These are phyloP conservation scores for Brachionus asplanchnoidis DNA, from an alignment of 1,140 invertebrate species.

Conservation along the genomic window DNA sequence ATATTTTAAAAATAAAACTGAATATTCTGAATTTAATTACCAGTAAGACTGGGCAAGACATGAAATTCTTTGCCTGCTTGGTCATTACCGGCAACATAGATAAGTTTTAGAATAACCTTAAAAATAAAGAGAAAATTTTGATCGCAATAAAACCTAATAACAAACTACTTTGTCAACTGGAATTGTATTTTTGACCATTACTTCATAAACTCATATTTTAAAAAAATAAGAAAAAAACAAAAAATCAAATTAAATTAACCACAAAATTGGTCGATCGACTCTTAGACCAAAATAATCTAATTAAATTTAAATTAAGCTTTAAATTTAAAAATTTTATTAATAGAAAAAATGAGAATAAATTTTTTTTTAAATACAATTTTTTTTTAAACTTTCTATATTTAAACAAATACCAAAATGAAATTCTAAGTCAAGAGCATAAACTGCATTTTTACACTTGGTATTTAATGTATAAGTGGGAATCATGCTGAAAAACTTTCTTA, in stretches of 20 bases:
- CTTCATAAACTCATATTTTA: conserved; percentile 1
- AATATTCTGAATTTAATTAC: not conserved
- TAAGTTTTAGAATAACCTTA: conserved; percentile 18
- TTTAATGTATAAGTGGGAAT: not conserved
- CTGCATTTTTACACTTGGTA: not conserved
- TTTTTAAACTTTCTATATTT: not conserved
- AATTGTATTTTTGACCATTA: not conserved
- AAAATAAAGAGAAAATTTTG: not conserved
- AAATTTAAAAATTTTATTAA: not conserved
- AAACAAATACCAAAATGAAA: not conserved
- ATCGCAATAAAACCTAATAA: not conserved
- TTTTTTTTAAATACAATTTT: not conserved
- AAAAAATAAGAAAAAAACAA: not conserved
- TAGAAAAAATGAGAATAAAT: not conserved
- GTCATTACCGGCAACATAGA: conserved; percentile 23
- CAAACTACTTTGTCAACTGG: conserved; percentile 30
- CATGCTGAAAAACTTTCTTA: not conserved
- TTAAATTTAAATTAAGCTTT: not conserved
- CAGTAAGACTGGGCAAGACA: not conserved
- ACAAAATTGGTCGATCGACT: not conserved
- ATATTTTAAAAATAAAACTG: not conserved
- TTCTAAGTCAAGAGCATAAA: not conserved
- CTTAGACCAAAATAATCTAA: not conserved
- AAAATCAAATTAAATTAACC: not conserved
- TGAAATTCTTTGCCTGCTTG: conserved; percentile 35